Evolutionary conservation across 2,113 vertebrate species (phyloP), one percentile per base, ranked within the genome.

Genomic region (Colossoma macropomum): DNA sequence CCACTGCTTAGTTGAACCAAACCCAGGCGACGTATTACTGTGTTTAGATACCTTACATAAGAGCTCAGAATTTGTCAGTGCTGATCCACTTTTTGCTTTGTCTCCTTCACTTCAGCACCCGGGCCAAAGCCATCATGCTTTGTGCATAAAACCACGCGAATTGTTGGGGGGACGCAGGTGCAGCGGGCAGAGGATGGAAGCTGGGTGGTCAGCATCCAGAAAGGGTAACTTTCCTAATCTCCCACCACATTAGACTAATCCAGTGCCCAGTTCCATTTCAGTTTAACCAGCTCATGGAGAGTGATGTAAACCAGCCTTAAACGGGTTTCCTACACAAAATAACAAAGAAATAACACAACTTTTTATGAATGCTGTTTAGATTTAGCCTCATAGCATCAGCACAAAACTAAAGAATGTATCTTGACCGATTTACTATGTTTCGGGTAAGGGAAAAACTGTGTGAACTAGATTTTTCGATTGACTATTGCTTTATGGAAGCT

Each of bases 151-250:
- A 91, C 88, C 84, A 95, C 92, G 75, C 92, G 97, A 89, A 97
- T 99, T 87, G 96, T 99, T 41, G 97, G 97, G 70, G 97, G 97
- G 85, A 96, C 95, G 88, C 93, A 93, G 87, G 95, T 97, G 63
- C 93, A 93, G 87, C 96, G 95, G 50, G 95, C 95, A 3, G 95
- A 97, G 34, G 80, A 86, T 81, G 97, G 93, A 79, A 93, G 96
- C 91, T 99, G 97, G 97, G 97, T 98, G 91, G 96, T 97, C 87
- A 99, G 97, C 93, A 95, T 99, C 91, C 96, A 95, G 84, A 95
- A 96, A 94, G 96, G 96, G 97, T 98, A 95, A 94, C 86, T 21
- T 59, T 23, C 66, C 4, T 19, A 54, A 13, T 23, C 27, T 45
- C 2, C 6, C 23, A 9, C 23, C 1, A n/a, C 1, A 21, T 12